Conservation (phyloP, 1,140 invertebrate genomes). For the Drosophila nikananu region DNA sequence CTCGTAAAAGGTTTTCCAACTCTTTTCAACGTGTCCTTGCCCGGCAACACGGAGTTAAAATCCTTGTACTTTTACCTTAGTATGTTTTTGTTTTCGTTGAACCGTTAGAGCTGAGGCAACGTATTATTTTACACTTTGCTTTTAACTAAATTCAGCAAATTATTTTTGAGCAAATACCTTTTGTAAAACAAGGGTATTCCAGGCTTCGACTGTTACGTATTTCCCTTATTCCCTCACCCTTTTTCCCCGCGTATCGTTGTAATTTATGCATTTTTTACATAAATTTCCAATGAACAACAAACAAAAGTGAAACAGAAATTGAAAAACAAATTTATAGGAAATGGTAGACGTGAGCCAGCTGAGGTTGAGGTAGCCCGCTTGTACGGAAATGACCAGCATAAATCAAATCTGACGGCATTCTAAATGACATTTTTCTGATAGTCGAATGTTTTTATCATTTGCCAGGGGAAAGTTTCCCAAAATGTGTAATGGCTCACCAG, state of each 20-base stretch:
- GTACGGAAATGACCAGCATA: conserved; percentile 63
- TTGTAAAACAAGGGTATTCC: conserved; percentile 6
- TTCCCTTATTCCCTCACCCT: not conserved
- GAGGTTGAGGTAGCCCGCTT: conserved; percentile 13
- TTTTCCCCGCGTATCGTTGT: conserved; percentile 19
- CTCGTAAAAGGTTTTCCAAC: conserved; percentile 17
- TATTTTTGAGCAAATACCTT: not conserved
- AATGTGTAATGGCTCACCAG: conserved; percentile 19
- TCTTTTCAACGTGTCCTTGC: not conserved
- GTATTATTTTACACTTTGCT: not conserved
- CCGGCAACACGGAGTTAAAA: not conserved
- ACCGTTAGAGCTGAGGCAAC: not conserved
- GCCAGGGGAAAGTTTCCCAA: conserved; percentile 26
- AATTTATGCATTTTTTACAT: conserved; percentile 69
- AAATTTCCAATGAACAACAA: conserved; percentile 49
- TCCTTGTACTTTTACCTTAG: conserved; percentile 9
- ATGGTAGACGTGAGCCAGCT: conserved; percentile 27
- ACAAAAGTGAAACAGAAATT: conserved; percentile 45
- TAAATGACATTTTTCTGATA: conserved; percentile 71
- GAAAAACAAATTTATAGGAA: conserved; percentile 55
- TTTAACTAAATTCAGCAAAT: not conserved
- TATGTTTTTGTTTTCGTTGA: not conserved
- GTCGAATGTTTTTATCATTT: conserved; percentile 38
- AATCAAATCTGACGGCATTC: conserved; percentile 70
- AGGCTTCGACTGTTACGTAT: not conserved